Evolutionary conservation across 2,113 vertebrate genomes (phyloP).

Genomic region (Sphaerodactylus townsendi): DNA sequence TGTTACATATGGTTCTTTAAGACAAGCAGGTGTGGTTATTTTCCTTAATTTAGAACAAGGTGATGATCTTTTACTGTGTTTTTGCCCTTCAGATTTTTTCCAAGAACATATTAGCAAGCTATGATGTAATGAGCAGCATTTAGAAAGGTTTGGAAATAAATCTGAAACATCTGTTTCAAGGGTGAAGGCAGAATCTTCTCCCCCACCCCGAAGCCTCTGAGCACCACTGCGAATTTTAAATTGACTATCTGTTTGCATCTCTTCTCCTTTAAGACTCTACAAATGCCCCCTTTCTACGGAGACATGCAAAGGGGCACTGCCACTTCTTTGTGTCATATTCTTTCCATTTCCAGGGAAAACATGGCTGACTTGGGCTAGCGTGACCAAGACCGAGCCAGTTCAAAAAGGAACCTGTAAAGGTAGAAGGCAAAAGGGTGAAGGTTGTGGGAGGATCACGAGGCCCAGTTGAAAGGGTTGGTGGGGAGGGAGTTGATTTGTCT

Average conservation of each 20-base stretch:
- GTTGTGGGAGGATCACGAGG: background rate
- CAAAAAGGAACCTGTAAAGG: background rate
- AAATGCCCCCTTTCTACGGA: background rate
- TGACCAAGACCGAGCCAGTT: background rate
- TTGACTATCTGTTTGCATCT: background rate
- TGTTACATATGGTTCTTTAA: background rate
- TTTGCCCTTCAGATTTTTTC: background rate
- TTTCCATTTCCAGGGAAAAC: background rate
- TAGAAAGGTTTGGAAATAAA: background rate
- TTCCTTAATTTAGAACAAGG: background rate
- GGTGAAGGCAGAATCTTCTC: background rate
- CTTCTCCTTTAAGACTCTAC: background rate
- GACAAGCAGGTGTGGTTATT: background rate
- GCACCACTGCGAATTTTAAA: background rate
- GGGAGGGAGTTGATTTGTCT: background rate
- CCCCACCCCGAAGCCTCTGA: conserved; percentile 4
- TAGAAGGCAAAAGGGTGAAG: background rate
- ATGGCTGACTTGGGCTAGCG: background rate
- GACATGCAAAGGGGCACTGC: background rate
- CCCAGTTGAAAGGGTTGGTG: background rate
- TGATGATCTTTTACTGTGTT: background rate
- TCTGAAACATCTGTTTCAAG: background rate
- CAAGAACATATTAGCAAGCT: background rate
- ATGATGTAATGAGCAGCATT: background rate
- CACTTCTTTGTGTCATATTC: background rate